phyloP scores from a whole-genome alignment of 2,888 invertebrate species.

The Epinotia ramella region DNA sequence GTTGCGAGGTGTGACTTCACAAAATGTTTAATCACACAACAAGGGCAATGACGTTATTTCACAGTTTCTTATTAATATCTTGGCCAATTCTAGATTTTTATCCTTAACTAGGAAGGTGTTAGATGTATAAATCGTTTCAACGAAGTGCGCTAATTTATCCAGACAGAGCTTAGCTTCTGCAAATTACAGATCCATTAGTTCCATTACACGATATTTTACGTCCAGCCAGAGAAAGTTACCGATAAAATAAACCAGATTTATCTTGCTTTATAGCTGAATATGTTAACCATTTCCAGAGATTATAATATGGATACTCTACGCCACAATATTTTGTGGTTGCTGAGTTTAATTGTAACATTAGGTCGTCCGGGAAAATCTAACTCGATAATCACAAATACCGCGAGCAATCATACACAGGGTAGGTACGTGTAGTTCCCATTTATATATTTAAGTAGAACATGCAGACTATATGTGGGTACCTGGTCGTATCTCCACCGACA shows the following conservation, averaged over 20 bases:
- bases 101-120: background rate
- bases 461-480: background rate
- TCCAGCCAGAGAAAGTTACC: constrained; percentile 8
- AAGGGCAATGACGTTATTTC: background rate
- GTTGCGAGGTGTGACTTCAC: background rate
- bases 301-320: background rate
- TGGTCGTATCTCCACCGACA: background rate
- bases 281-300: constrained; percentile 4
- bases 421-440: background rate
- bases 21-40: background rate
- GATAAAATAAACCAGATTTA: constrained; percentile 16
- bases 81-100: background rate
- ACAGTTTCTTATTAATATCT: background rate
- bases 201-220: constrained; percentile 25
- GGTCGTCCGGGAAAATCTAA: background rate
- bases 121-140: background rate
- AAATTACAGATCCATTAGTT: background rate
- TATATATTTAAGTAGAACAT: background rate
- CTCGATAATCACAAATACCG: background rate
- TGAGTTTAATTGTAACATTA: background rate
- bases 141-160: constrained; percentile 24
- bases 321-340: background rate
- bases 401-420: background rate
- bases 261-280: constrained; percentile 13
- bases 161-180: constrained; percentile 17